Evolutionary conservation across 2,888 invertebrate species (phyloP), one percentile per base, ranked within the genome.

Genomic region (Microchrysa polita): DNA sequence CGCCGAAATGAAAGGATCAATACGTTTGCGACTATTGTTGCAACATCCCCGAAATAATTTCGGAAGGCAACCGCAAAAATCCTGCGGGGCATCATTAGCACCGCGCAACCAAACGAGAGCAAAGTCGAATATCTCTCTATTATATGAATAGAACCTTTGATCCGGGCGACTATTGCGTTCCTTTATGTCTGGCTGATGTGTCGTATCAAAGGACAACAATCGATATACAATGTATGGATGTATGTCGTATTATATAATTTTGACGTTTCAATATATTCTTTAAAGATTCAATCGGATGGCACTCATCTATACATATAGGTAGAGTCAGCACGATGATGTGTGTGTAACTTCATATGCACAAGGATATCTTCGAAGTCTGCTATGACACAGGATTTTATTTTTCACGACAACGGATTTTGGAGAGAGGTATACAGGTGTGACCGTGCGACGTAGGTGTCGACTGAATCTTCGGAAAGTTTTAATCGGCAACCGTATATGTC

Each of bases 21-120:
- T 69, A 22, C 20, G 55, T 34, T 69, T 69, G 55, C 57, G 69
- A 57, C 55, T 52, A 69, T 69, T 69, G 69, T 69, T 69, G 55
- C 57, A 55, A 27, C 5, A 55, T 7, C 5, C 5, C 5, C 0
- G 16, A 67, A 67, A 67, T n/a, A 12, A 18, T 40, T 23, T 18
- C 18, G 9, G 34, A 14, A 76, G 80, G 78, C 77, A 79, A 77
- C 79, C 80, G 78, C 76, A 72, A 79, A 34, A 80, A 80, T 80
- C 76, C 80, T 80, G 80, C 80, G 79, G 80, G 77, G 80, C 80
- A 80, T 81, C 80, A 81, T 80, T 80, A 80, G 80, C 80, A 80
- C 80, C 79, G n/a, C n/a, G n/a, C n/a, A 69, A 18, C 69, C 69
- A 34, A 34, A 34, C 27, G 27, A 34, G 52, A 67, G 55, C 69